Conservation (phyloP, 92 coral and sea anemone genomes). For the Heliopora coerulea region DNA sequence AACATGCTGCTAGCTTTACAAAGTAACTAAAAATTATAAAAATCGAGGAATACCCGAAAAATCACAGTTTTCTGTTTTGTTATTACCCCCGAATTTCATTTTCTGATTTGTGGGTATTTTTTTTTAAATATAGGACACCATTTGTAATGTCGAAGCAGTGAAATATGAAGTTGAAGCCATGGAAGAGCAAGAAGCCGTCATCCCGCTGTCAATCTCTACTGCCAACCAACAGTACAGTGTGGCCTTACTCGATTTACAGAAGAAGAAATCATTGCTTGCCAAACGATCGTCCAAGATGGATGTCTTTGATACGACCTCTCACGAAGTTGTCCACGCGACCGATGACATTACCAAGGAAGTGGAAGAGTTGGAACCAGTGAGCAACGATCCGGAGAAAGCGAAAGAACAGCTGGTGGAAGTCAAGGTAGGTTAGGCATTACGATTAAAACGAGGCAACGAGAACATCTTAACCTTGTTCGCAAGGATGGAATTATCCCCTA, state of each 20-base stretch:
- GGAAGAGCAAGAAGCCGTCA: constrained; percentile 36
- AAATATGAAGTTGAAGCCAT: constrained; percentile 71
- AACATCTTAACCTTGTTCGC: no score
- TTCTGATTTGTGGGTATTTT: no score
- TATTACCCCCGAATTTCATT: no score
- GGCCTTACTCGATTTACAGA: constrained; percentile 32
- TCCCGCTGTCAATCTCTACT: constrained; percentile 1
- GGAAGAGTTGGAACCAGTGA: constrained; percentile 65
- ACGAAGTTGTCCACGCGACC: constrained; percentile 71
- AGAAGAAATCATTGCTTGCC: constrained; percentile 54
- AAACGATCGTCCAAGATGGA: constrained; percentile 73
- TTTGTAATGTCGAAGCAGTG: constrained; percentile 58
- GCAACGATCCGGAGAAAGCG: constrained; percentile 82
- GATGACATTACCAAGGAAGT: constrained; percentile 62
- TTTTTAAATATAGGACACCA: constrained; percentile 30
- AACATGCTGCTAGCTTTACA: no score
- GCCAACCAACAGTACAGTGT: constrained; percentile 30
- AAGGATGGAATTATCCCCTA: no score
- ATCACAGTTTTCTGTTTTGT: no score
- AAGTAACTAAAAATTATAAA: no score
- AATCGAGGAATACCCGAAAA: no score
- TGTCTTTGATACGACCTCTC: constrained; percentile 64
- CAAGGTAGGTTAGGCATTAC: constrained; percentile 54
- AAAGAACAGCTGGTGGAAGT: constrained; percentile 62
- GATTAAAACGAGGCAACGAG: neutral